These are phyloP conservation scores for Vireo griseus DNA, from an alignment of 2,797 vertebrate genomes.

Conservation along the genomic window DNA sequence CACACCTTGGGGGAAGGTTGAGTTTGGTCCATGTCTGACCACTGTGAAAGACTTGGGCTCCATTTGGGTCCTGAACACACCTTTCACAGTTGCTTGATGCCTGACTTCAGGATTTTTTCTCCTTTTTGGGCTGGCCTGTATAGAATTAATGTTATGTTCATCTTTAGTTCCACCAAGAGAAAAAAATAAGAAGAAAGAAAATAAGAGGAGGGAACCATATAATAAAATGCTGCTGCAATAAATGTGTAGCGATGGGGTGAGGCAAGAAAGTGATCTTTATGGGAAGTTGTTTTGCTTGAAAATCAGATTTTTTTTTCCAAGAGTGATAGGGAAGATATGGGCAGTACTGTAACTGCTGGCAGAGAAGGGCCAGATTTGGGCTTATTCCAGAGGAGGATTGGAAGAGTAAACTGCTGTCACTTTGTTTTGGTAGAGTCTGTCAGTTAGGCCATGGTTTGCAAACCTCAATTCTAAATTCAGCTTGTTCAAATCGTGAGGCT, in stretches of 20 bases:
- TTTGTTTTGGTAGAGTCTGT: background rate
- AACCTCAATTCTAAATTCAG: background rate
- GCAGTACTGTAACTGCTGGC: background rate
- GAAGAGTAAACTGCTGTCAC: background rate
- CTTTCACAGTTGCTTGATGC: background rate
- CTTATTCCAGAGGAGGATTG: rapidly evolving
- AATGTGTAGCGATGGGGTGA: background rate
- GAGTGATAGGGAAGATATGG: background rate
- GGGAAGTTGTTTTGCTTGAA: background rate
- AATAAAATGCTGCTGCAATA: background rate
- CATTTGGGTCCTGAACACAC: background rate
- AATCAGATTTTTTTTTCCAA: background rate
- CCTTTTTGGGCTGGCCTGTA: background rate
- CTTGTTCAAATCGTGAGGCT: background rate
- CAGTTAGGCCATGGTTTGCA: background rate
- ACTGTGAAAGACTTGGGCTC: background rate
- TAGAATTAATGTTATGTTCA: background rate
- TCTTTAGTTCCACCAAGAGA: background rate
- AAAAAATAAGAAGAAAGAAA: background rate
- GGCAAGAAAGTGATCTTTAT: background rate
- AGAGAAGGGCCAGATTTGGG: background rate
- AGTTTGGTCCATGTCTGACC: background rate
- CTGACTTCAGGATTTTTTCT: background rate
- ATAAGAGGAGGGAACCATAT: background rate
- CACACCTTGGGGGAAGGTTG: background rate